Conservation (phyloP, 2,888 invertebrate genomes). For the Agrochola litura region DNA sequence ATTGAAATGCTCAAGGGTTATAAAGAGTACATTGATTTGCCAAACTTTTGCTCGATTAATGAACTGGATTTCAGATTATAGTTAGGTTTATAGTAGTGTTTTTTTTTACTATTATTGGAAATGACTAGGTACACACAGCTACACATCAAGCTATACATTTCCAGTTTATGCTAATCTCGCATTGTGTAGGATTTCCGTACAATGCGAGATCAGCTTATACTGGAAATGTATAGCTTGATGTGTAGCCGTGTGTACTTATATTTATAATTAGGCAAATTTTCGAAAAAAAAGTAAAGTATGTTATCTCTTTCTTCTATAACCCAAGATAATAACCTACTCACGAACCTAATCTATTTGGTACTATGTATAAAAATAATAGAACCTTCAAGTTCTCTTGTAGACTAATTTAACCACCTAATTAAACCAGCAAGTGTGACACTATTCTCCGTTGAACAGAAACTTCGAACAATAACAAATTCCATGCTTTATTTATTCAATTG, state of each 20-base stretch:
- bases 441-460: constrained; percentile 31
- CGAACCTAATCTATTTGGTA: neutral
- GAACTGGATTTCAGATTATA: neutral
- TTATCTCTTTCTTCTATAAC: neutral
- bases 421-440: constrained; percentile 1
- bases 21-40: neutral
- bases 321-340: neutral
- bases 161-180: too few species aligned
- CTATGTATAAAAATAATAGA: neutral
- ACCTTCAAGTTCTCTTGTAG: neutral
- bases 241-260: too few species aligned
- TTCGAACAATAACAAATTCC: constrained; percentile 54
- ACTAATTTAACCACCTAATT: constrained; percentile 28
- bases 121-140: too few species aligned
- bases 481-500: constrained; percentile 65
- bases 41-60: neutral
- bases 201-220: too few species aligned
- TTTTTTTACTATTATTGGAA: neutral
- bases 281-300: too few species aligned
- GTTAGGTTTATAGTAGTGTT: neutral
- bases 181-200: too few species aligned
- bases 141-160: too few species aligned
- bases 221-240: too few species aligned
- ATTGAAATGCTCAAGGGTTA: constrained; percentile 10
- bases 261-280: neutral